Evolutionary conservation across 2,888 invertebrate species (phyloP).

Genomic region (Rutpela maculata): DNA sequence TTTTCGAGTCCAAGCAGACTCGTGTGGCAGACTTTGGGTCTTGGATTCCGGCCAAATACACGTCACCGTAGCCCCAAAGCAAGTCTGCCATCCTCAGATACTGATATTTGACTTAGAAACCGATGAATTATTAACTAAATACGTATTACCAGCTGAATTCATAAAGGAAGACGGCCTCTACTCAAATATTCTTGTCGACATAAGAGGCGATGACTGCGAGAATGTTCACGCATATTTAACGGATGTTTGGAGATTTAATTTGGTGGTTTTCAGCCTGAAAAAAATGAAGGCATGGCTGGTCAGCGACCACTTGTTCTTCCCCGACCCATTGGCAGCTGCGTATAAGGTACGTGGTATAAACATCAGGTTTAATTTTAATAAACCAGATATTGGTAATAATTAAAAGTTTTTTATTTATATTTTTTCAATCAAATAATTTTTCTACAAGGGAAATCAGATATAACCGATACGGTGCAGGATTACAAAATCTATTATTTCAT

Average conservation of each 20-base stretch:
- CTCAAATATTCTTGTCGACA: conserved; percentile 81
- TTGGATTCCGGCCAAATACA: conserved; percentile 88
- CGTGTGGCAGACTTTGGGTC: conserved; percentile 87
- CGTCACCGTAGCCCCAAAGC: conserved; percentile 80
- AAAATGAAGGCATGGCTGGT: conserved; percentile 80
- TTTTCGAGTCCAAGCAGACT: conserved; percentile 84
- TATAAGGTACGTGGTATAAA: conserved; percentile 74
- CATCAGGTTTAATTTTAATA: neutral
- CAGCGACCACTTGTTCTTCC: conserved; percentile 82
- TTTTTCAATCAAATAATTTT: neutral
- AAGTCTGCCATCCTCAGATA: conserved; percentile 84
- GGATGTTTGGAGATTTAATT: conserved; percentile 80
- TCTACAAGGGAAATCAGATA: neutral
- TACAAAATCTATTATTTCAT: neutral
- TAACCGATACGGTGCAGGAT: neutral
- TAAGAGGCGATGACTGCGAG: conserved; percentile 78
- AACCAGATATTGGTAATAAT: neutral
- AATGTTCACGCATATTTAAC: conserved; percentile 81
- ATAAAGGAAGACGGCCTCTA: conserved; percentile 82
- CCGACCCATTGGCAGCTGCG: conserved; percentile 84
- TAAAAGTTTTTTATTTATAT: neutral
- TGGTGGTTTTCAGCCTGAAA: conserved; percentile 74
- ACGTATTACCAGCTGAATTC: conserved; percentile 80
- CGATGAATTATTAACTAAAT: conserved; percentile 76
- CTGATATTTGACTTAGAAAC: conserved; percentile 83